Base-by-base conservation (phyloP, 2,113 vertebrate species). In the Callospermophilus lateralis region DNA sequence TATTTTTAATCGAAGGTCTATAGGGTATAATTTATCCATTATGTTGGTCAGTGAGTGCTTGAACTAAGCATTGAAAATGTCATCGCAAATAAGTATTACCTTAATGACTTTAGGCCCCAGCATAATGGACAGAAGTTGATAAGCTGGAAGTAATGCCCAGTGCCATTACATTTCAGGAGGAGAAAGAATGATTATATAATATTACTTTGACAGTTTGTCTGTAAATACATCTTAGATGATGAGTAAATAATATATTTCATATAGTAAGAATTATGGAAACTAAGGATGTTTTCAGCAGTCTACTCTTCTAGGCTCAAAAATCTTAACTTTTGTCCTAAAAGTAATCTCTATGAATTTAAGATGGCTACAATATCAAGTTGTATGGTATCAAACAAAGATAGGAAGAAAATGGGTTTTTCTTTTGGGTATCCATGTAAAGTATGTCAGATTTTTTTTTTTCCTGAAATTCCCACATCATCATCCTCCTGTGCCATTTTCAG, bases 1-100 rank as follows among this genome's bases (percentile, higher is more conserved):
- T 86, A 86, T 89, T 93, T 94, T 95, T 48, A 91, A 79, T 85
- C 53, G 84, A 48, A 93, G 63, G 7, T 79, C n/a, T 16, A 76
- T 5, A 24, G 34, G 39, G 8, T 70, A 32, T 90, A 96, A 96
- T 96, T 93, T 96, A 77, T 11, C 39, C 19, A 93, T 74, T 92
- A 89, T 68, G 4, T 70, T 95, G 34, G 45, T 79, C 78, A 92
- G n/a, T 85, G 92, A 48, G n/a, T 61, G 8, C 30, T 93, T 74
- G 30, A 94, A 83, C 61, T 86, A 34, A 94, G 11, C n/a, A 83
- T 30, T 81, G 1, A 42, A 85, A 51, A 51, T 83, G 26, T 78
- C 51, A 85, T 39, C 32, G 8, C 37, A 93, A 77, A 77, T 67
- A 84, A 37, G 1, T 93, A 92, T 1, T 77, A 26, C 2, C 48